Evolutionary conservation across 2,797 vertebrate genomes (phyloP).

Genomic region (Propithecus deckenii): DNA sequence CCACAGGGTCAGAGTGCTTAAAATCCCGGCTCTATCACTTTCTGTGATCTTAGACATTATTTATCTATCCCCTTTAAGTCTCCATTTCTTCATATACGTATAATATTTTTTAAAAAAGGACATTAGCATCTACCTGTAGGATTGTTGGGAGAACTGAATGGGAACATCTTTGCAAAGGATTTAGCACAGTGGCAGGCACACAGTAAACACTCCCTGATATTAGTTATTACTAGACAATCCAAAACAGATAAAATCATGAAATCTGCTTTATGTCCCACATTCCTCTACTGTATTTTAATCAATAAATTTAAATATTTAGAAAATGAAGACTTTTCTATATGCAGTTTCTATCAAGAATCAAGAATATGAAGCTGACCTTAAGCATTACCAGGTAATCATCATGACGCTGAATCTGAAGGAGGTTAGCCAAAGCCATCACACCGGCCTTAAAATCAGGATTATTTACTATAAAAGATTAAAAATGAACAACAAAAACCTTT

Average conservation of each 20-base stretch:
- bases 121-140: not conserved
- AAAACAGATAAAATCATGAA: not conserved
- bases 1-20: not conserved
- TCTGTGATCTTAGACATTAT: not conserved
- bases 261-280: not conserved
- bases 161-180: slow-evolving; percentile 26
- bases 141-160: not conserved
- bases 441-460: slow-evolving; percentile 98
- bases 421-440: slow-evolving; percentile 94
- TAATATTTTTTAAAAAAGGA: not conserved
- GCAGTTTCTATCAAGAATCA: not conserved
- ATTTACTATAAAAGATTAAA: slow-evolving; percentile 85
- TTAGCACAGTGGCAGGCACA: not conserved
- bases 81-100: not conserved
- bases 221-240: not conserved
- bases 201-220: not conserved
- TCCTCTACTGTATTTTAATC: slow-evolving; percentile 5
- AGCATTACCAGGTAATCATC: slow-evolving; percentile 98
- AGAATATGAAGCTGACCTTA: slow-evolving; percentile 88
- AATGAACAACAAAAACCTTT: not conserved
- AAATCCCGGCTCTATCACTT: not conserved
- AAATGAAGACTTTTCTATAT: not conserved
- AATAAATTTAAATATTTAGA: not conserved
- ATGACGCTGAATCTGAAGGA: slow-evolving; percentile 96
- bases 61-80: not conserved